Evolutionary conservation across 2,888 invertebrate genomes (phyloP).

Genomic region (Coenonympha glycerion): DNA sequence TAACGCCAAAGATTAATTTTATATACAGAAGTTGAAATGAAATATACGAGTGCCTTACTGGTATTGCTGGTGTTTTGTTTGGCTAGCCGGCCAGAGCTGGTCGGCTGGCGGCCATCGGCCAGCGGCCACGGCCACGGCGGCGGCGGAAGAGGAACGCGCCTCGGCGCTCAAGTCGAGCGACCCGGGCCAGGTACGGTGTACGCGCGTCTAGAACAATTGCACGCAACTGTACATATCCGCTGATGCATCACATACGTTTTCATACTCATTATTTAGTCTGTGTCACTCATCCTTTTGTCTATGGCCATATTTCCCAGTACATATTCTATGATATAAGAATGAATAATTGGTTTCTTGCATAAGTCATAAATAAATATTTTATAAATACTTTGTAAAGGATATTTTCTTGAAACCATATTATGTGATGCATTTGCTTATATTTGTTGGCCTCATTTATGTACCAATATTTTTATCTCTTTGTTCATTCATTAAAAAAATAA

Average conservation of each 20-base stretch:
- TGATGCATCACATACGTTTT: slow-evolving; percentile 14
- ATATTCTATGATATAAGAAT: no score
- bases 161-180: slow-evolving; percentile 86
- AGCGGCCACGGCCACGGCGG: slow-evolving; percentile 31
- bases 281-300: not conserved
- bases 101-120: not conserved
- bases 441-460: slow-evolving; percentile 1
- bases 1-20: slow-evolving; percentile 69
- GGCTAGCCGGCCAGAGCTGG: not conserved
- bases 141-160: slow-evolving; percentile 78
- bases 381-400: no score
- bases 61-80: slow-evolving; percentile 73
- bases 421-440: slow-evolving; percentile 14
- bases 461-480: not conserved
- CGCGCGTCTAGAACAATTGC: slow-evolving; percentile 61
- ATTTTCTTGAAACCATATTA: not conserved
- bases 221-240: slow-evolving; percentile 24
- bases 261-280: no score
- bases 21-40: slow-evolving; percentile 61
- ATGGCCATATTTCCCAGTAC: not conserved
- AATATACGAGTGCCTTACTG: slow-evolving; percentile 76
- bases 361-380: no score
- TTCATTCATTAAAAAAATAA: not conserved
- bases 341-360: no score
- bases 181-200: slow-evolving; percentile 86